Evolutionary conservation across 2,113 vertebrate genomes (phyloP).

Genomic region (Emydura subglobosa): DNA sequence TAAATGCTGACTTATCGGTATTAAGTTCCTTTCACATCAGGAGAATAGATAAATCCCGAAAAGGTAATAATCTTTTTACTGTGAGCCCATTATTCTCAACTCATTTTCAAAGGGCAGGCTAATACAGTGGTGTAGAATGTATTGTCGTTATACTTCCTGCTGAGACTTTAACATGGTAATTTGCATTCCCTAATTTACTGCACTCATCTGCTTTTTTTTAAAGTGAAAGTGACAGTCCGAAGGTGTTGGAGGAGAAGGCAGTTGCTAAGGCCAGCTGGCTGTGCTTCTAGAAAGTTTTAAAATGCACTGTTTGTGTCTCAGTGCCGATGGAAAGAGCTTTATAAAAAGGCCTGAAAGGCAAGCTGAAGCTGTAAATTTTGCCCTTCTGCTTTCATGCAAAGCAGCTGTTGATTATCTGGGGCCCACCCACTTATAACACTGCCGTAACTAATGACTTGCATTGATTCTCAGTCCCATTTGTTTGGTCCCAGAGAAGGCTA

Average conservation of each 20-base stretch:
- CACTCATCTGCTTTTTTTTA: neutral
- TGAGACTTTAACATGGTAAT: conserved; percentile 66
- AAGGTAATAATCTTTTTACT: conserved; percentile 38
- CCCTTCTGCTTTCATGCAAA: conserved; percentile 63
- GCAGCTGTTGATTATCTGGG: conserved; percentile 57
- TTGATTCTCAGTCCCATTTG: conserved; percentile 60
- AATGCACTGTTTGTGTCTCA: conserved; percentile 29
- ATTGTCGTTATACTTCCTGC: conserved; percentile 63
- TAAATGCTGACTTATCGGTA: conserved; percentile 11
- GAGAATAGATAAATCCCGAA: conserved; percentile 52
- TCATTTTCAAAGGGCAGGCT: conserved; percentile 1
- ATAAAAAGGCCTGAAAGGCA: conserved; percentile 45
- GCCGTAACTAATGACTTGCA: conserved; percentile 74
- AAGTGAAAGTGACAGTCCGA: conserved; percentile 12
- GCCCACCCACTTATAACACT: conserved; percentile 63
- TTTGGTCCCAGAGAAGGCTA: conserved; percentile 56
- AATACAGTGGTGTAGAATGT: conserved; percentile 24
- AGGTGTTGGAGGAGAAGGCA: conserved; percentile 34
- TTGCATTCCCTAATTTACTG: conserved; percentile 40
- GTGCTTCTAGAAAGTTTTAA: conserved; percentile 51
- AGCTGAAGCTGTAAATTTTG: conserved; percentile 71
- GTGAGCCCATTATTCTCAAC: conserved; percentile 30
- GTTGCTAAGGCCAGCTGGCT: conserved; percentile 40
- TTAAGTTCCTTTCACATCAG: conserved; percentile 31
- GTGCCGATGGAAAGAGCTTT: conserved; percentile 49